Evolutionary conservation across 2,888 invertebrate genomes (phyloP).

Genomic region (Zaprionus obscuricornis): DNA sequence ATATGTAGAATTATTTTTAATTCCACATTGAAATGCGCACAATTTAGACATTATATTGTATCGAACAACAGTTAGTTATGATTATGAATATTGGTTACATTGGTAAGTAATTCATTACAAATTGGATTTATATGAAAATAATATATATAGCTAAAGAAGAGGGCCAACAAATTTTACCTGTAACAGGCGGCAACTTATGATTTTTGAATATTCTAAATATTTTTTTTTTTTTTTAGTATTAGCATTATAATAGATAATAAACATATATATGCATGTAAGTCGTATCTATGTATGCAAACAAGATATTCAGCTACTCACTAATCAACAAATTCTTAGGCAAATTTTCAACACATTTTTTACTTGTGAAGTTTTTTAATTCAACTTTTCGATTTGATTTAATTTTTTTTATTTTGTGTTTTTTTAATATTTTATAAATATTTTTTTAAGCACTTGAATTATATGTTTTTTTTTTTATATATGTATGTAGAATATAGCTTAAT

Average conservation of each 20-base stretch:
- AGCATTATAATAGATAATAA: conserved; percentile 21
- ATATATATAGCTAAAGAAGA: conserved; percentile 15
- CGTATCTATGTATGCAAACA: conserved; percentile 43
- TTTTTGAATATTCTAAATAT: conserved; percentile 6
- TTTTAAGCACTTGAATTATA: conserved; percentile 67
- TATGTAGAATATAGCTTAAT: conserved; percentile 47
- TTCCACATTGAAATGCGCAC: conserved; percentile 42
- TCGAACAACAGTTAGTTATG: conserved; percentile 43
- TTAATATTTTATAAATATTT: conserved; percentile 70
- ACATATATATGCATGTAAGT: background rate
- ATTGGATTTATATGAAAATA: conserved; percentile 35
- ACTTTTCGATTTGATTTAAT: conserved; percentile 12
- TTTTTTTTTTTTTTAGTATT: conserved; percentile 19
- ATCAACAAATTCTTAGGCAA: conserved; percentile 66
- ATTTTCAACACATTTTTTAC: conserved; percentile 36
- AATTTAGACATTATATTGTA: conserved; percentile 37
- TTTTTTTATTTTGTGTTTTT: conserved; percentile 39
- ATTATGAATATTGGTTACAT: conserved; percentile 51
- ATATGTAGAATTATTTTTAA: background rate
- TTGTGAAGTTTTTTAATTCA: conserved; percentile 26
- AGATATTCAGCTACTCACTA: conserved; percentile 61
- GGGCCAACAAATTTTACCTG: conserved; percentile 39
- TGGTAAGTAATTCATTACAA: conserved; percentile 53
- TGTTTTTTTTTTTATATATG: conserved; percentile 7
- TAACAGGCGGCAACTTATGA: conserved; percentile 31